phyloP scores from a whole-genome alignment of 2,113 vertebrate genomes.

The Xenus cinereus region DNA sequence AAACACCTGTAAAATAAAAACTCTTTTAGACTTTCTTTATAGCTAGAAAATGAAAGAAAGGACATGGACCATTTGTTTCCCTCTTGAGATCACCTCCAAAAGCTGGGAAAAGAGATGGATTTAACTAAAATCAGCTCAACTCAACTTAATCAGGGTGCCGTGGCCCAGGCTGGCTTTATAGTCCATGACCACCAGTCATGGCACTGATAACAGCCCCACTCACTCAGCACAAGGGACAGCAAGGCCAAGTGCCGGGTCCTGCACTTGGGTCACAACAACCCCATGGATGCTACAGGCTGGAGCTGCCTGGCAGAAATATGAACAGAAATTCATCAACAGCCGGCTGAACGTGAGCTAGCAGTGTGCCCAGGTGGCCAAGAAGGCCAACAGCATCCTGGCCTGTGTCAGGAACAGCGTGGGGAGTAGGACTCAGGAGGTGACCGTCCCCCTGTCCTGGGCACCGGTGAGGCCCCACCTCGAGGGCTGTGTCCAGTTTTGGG shows the following conservation, averaged over 20 bases:
- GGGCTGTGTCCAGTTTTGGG: background rate
- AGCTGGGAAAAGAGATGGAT: background rate
- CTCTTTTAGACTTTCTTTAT: background rate
- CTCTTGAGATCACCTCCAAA: background rate
- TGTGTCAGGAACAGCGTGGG: background rate
- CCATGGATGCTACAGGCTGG: background rate
- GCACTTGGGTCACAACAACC: background rate
- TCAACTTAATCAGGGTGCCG: background rate
- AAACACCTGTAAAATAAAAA: background rate
- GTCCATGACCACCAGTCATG: background rate
- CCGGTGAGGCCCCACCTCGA: accelerated
- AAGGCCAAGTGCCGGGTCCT: background rate
- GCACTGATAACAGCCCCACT: background rate
- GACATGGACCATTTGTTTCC: background rate
- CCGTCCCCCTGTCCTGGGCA: accelerated
- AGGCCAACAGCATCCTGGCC: too few species aligned
- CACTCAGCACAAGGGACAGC: background rate
- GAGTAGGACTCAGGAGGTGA: background rate
- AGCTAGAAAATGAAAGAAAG: background rate
- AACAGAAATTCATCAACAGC: background rate
- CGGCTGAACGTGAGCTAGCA: background rate
- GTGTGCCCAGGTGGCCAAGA: background rate
- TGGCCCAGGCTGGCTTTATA: background rate
- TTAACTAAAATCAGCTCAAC: background rate
- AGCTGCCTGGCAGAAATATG: accelerated